Evolutionary conservation across 2,888 invertebrate species (phyloP), one percentile per base, ranked within the genome.

Genomic region (Hypomecis punctinalis): DNA sequence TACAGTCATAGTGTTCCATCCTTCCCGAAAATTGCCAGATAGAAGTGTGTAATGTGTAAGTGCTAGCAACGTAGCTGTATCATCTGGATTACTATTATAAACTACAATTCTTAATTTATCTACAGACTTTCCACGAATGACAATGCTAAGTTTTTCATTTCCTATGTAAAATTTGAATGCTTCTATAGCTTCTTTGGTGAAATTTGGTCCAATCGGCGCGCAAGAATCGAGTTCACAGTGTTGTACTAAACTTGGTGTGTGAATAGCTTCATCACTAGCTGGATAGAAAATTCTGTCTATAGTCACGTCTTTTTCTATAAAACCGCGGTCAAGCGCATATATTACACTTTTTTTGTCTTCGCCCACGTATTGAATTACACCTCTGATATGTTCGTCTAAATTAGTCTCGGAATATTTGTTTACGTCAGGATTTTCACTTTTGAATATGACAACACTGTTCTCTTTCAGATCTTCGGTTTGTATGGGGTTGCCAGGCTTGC

Each of bases 61-160:
- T 0, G 58, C 58, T 13, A 63, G 35, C 9, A 63, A 6, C 2
- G 63, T 48, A 0, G 58, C 51, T 6, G 58, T 39, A n/a, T 63
- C 63, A 45, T 63, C 63, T 0, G 63, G 63, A 45, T 58, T 58
- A 36, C 63, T 63, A 48, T 63, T 63, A 9, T 63, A 58, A 0
- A 54, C 43, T 1, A 49, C 35, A 0, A 58, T 43, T 36, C 45
- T 63, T 10, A 63, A 33, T 33, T 63, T 63, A 5, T 37, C 42
- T 9, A 39, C 23, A 4, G 23, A n/a, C 33, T 54, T 53, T 1
- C 58, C 58, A 13, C 33, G 23, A 1, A 63, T 10, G 0, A 48
- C 52, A 8, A 65, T 39, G 8, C 56, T 61, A 0, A 65, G 40
- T 39, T 57, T 65, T 57, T 65, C 65, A 47, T 65, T 56, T 0